phyloP scores from a whole-genome alignment of 2,797 vertebrate species.

The Notamacropus eugenii region DNA sequence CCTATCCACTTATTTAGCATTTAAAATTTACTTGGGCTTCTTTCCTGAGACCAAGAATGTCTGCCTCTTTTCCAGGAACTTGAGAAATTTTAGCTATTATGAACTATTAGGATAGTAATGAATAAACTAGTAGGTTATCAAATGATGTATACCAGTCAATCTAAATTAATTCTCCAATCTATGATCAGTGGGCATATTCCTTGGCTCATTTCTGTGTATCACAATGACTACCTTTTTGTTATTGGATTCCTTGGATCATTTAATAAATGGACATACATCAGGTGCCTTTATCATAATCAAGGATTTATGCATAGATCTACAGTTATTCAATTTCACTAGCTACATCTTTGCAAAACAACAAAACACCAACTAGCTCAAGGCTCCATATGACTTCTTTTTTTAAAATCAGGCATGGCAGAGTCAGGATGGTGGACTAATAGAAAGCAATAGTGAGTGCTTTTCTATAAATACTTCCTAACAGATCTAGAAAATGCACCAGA shows the following conservation, averaged over 20 bases:
- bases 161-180: neutral
- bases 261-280: neutral
- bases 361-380: too few species aligned
- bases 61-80: too few species aligned
- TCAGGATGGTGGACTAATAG: too few species aligned
- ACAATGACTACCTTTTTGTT: neutral
- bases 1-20: neutral
- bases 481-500: too few species aligned
- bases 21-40: neutral
- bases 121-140: too few species aligned
- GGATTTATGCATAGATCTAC: neutral
- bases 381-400: too few species aligned
- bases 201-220: neutral
- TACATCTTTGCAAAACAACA: neutral
- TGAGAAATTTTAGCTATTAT: neutral
- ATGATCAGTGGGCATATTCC: neutral
- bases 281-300: neutral
- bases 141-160: too few species aligned
- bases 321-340: neutral
- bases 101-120: neutral
- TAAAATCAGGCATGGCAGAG: too few species aligned
- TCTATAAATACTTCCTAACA: too few species aligned
- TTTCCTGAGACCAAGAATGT: neutral
- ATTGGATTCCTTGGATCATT: neutral
- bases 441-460: too few species aligned